Conservation (phyloP, 2,888 invertebrate genomes). For the Frankliniella intonsa region DNA sequence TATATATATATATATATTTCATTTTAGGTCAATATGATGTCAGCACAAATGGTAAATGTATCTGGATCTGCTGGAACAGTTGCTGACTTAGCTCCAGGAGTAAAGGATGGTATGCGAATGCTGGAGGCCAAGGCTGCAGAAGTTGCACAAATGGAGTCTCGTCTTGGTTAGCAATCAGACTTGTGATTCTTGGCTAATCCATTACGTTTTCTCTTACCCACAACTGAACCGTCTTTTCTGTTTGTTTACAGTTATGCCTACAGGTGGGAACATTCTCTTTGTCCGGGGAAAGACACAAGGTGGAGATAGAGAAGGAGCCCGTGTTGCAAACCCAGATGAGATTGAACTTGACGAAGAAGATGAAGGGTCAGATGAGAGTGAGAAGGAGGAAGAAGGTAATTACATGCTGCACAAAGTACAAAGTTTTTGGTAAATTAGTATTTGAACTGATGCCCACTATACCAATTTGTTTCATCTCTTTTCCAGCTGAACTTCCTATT, state of each 20-base stretch:
- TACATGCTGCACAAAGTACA: slow-evolving; percentile 45
- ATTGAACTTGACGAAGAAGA: slow-evolving; percentile 75
- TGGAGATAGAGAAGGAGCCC: slow-evolving; percentile 46
- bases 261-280: slow-evolving; percentile 68
- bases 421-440: background rate
- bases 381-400: slow-evolving; percentile 50
- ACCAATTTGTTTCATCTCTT: slow-evolving; percentile 24
- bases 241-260: slow-evolving; percentile 37
- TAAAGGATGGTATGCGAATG: slow-evolving; percentile 82
- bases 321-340: slow-evolving; percentile 81
- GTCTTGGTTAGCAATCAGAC: background rate
- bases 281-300: slow-evolving; percentile 81
- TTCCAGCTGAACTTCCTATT: slow-evolving; percentile 59
- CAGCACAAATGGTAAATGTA: slow-evolving; percentile 90
- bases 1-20: slow-evolving; percentile 25
- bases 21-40: slow-evolving; percentile 86
- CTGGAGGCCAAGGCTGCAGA: slow-evolving; percentile 78
- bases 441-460: slow-evolving; percentile 29
- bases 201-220: background rate
- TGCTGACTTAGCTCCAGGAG: slow-evolving; percentile 68
- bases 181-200: background rate
- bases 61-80: slow-evolving; percentile 62
- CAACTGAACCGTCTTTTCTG: slow-evolving; percentile 18
- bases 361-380: slow-evolving; percentile 47
- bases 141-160: slow-evolving; percentile 48